Evolutionary conservation across 2,797 vertebrate genomes (phyloP).

Genomic region (Sciurus vulgaris): DNA sequence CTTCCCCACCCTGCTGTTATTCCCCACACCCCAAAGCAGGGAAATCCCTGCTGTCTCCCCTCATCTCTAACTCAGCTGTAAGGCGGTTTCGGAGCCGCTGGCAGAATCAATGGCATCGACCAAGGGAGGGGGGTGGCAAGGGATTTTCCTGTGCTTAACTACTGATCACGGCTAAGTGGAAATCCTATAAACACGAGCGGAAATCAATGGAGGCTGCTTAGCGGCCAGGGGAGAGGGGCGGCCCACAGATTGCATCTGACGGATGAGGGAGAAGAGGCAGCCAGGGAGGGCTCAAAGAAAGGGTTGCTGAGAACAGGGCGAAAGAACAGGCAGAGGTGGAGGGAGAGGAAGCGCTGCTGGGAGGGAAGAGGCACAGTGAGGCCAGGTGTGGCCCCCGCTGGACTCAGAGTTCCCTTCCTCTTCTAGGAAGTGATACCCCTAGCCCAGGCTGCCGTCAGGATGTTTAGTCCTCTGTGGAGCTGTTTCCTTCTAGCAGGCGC

Average conservation of each 20-base stretch:
- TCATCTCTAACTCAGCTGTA: slow-evolving; percentile 84
- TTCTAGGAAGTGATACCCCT: slow-evolving; percentile 60
- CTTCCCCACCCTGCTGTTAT: slow-evolving; percentile 16
- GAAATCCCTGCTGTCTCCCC: slow-evolving; percentile 79
- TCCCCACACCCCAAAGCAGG: slow-evolving; percentile 60
- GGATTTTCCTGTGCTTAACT: slow-evolving; percentile 86
- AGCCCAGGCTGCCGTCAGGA: not conserved
- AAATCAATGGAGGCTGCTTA: slow-evolving; percentile 88
- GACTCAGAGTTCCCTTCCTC: not conserved
- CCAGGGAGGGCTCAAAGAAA: slow-evolving; percentile 67
- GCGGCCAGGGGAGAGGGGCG: slow-evolving; percentile 84
- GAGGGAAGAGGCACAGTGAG: not conserved
- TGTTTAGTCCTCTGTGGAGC: not conserved
- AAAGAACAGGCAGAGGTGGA: slow-evolving; percentile 2
- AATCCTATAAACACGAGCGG: slow-evolving; percentile 88
- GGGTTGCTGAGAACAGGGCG: slow-evolving; percentile 54
- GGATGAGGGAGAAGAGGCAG: slow-evolving; percentile 75
- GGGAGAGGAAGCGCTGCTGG: not conserved
- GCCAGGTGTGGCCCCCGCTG: not conserved
- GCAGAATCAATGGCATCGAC: slow-evolving; percentile 85
- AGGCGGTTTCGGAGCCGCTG: slow-evolving; percentile 80
- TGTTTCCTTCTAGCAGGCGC: slow-evolving; percentile 61
- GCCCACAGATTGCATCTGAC: slow-evolving; percentile 84
- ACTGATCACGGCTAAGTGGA: slow-evolving; percentile 87
- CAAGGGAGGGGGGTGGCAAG: slow-evolving; percentile 80